Conservation (phyloP, 2,888 invertebrate genomes). For the Synergus umbraculus region DNA sequence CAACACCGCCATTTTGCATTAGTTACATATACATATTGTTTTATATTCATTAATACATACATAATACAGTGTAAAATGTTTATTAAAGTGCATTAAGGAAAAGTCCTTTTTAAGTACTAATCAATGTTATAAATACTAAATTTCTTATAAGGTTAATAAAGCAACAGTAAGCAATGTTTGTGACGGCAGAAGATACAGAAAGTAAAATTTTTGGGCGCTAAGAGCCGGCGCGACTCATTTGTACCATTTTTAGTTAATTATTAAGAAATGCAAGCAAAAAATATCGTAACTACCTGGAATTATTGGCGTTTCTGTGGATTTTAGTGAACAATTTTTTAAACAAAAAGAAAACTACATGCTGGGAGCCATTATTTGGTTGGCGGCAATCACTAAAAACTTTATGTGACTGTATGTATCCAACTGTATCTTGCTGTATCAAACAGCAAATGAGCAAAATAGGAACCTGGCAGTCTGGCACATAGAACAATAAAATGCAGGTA, state of each 20-base stretch:
- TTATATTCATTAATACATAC: background rate
- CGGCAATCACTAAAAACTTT: background rate
- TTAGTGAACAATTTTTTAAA: background rate
- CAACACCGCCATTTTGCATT: constrained; percentile 31
- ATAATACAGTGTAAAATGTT: background rate
- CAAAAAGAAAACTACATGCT: background rate
- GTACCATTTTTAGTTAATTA: background rate
- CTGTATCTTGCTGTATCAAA: no score
- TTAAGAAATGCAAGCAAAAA: background rate
- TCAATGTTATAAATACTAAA: background rate
- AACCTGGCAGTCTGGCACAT: no score
- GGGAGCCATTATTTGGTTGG: background rate
- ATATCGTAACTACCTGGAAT: background rate
- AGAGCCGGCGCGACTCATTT: background rate
- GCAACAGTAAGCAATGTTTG: background rate
- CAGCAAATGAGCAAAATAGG: no score
- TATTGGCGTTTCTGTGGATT: background rate
- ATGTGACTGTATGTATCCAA: no score
- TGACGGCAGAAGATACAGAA: background rate
- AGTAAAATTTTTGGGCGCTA: background rate
- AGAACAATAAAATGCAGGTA: no score
- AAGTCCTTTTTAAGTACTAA: background rate
- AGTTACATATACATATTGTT: constrained; percentile 1
- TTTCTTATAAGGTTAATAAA: background rate
- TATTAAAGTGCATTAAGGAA: background rate